Conservation (phyloP, 2,797 vertebrate species). For the Leptodactylus fallax region DNA sequence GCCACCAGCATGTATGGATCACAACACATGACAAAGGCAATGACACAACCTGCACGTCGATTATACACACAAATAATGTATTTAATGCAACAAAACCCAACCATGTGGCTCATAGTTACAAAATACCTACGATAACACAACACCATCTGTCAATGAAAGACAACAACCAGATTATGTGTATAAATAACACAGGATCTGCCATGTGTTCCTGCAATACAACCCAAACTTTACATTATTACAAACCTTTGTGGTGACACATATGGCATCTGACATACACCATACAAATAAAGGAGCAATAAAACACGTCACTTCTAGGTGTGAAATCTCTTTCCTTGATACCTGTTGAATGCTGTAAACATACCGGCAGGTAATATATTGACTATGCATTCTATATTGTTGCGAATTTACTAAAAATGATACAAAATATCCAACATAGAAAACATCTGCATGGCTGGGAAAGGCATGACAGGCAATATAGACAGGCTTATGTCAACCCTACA, state of each 20-base stretch:
- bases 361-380: neutral
- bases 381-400: neutral
- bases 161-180: slow-evolving; percentile 11
- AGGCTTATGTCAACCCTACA: neutral
- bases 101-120: neutral
- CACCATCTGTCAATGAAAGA: slow-evolving; percentile 19
- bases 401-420: neutral
- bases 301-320: neutral
- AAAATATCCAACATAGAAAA: neutral
- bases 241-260: neutral
- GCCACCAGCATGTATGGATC: neutral
- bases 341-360: slow-evolving; percentile 16
- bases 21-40: neutral
- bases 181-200: neutral
- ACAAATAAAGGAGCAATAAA: neutral
- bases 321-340: neutral
- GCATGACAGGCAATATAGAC: neutral
- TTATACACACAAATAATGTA: too few species aligned
- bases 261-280: neutral
- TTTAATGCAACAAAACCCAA: neutral
- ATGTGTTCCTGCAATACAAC: slow-evolving; percentile 43
- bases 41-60: neutral
- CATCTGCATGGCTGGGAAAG: neutral
- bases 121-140: neutral
- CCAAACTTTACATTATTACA: slow-evolving; percentile 23